Evolutionary conservation across 2,113 vertebrate species (phyloP), one percentile per base, ranked within the genome.

Genomic region (Trichomycterus rosablanca): DNA sequence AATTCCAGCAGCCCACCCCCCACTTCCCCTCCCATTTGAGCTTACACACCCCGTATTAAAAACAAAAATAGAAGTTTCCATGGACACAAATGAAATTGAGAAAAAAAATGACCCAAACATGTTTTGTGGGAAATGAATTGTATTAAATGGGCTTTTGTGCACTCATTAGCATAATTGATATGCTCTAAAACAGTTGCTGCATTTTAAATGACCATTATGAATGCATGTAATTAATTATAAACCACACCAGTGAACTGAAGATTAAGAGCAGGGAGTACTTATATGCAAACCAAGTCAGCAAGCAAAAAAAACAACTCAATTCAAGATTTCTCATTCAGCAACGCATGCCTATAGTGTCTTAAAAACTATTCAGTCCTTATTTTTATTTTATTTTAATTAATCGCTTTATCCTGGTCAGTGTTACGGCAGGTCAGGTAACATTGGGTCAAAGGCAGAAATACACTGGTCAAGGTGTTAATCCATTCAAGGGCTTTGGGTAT

Each of bases 131-230:
- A 53, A 37, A 57, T 57, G 61, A 65, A 35, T 70, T 54, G 58
- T 70, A 66, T 74, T 70, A 70, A 74, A 67, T 55, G 35, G 43
- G 63, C 63, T 70, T 74, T 67, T 42, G 23, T 70, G 49, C 63
- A 43, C 57, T 70, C 60, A 74, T 74, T 74, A 74, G 63, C 72
- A 74, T 74, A 74, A 74, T 70, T 74, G 49, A 67, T 70, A 66
- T 63, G 35, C 37, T 51, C 18, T 50, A 49, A 50, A 66, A 52
- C 53, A 63, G 52, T 56, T 50, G 37, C 49, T 63, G 67, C 73
- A 74, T 68, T 68, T 70, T 71, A 71, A 71, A 71, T 61, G 54
- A 57, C 64, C 59, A 71, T 71, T 68, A 74, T 71, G 59, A 52
- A 59, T 52, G 52, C 16, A 22, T 63, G 69, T 44, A 59, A 67